Evolutionary conservation across 2,113 vertebrate genomes (phyloP), one percentile per base, ranked within the genome.

Genomic region (Crotophaga sulcirostris): DNA sequence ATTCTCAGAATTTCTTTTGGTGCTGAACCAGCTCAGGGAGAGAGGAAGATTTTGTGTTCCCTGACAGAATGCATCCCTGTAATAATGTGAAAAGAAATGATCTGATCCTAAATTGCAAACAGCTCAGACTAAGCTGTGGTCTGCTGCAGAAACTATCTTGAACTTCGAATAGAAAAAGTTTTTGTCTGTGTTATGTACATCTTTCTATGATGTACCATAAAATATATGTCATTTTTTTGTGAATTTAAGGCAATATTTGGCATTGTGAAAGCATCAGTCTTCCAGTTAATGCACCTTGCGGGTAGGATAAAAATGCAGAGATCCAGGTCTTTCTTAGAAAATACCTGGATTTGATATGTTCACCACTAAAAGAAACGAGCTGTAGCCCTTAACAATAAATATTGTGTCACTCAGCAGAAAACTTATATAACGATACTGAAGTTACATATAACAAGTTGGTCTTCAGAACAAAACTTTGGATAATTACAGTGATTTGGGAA

Each of bases 1-100:
- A 52, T 94, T 83, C 90, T 96, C 85, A 96, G 93, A 96, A 94
- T 91, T 96, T 89, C 82, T 70, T 94, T 88, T 92, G 94, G 82
- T 64, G 0, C 56, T 88, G 62, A 77, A 76, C 79, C 76, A 95
- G 24, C 72, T 94, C 87, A 96, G 90, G 87, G 91, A 94, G 94
- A 95, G 78, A 96, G 54, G 78, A 94, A 85, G 88, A 95, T 95
- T 84, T 87, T 2, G 3, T 69, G 49, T 84, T 95, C 79, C 64
- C 42, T 96, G 92, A 83, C 87, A 96, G 79, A 96, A 94, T 0
- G 6, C 63, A 84, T 95, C 91, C 91, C 62, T 90, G 54, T 89
- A 91, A 93, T 95, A 96, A 95, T 83, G 93, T 87, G 82, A 96
- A 73, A 96, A 84, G 23, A 55, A 92, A 90, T 24, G 3, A 28